Evolutionary conservation across 2,797 vertebrate species (phyloP).

Genomic region (Scomberomorus guttatus): DNA sequence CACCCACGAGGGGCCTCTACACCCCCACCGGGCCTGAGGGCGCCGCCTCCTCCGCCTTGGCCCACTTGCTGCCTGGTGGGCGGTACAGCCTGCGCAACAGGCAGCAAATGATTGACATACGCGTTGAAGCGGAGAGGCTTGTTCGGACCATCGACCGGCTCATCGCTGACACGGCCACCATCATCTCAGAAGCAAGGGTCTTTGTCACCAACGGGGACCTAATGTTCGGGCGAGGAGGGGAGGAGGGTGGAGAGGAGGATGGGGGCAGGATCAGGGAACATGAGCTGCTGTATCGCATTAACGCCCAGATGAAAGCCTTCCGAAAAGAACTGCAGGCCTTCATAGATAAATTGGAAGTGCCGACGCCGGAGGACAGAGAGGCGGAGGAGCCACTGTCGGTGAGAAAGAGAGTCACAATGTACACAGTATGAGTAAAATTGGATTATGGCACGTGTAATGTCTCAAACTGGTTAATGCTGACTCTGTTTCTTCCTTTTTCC

Average conservation of each 20-base stretch:
- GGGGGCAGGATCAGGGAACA: slow-evolving; percentile 94
- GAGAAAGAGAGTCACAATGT: slow-evolving; percentile 75
- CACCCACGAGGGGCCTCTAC: slow-evolving; percentile 91
- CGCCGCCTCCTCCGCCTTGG: slow-evolving; percentile 69
- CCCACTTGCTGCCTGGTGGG: slow-evolving; percentile 84
- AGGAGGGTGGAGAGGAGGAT: slow-evolving; percentile 89
- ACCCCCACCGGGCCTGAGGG: slow-evolving; percentile 78
- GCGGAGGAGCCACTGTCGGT: slow-evolving; percentile 97
- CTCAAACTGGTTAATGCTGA: slow-evolving; percentile 38
- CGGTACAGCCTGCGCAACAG: slow-evolving; percentile 90
- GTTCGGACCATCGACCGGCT: slow-evolving; percentile 95
- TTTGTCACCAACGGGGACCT: slow-evolving; percentile 93
- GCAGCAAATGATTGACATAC: slow-evolving; percentile 98
- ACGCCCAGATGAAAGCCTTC: slow-evolving; percentile 98
- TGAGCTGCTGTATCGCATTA: slow-evolving; percentile 96
- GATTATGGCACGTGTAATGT: slow-evolving; percentile 7
- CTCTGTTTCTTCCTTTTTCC: slow-evolving; percentile 54
- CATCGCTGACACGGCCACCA: slow-evolving; percentile 93
- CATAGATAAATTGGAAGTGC: slow-evolving; percentile 93
- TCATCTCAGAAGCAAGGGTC: slow-evolving; percentile 94
- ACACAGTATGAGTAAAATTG: background rate
- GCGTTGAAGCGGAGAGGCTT: slow-evolving; percentile 93
- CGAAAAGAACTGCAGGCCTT: slow-evolving; percentile 96
- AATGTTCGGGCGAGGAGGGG: slow-evolving; percentile 89
- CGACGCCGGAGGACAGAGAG: slow-evolving; percentile 89